These are phyloP conservation scores for Jaculus jaculus DNA, from an alignment of 2,113 vertebrate species.

Conservation along the genomic window DNA sequence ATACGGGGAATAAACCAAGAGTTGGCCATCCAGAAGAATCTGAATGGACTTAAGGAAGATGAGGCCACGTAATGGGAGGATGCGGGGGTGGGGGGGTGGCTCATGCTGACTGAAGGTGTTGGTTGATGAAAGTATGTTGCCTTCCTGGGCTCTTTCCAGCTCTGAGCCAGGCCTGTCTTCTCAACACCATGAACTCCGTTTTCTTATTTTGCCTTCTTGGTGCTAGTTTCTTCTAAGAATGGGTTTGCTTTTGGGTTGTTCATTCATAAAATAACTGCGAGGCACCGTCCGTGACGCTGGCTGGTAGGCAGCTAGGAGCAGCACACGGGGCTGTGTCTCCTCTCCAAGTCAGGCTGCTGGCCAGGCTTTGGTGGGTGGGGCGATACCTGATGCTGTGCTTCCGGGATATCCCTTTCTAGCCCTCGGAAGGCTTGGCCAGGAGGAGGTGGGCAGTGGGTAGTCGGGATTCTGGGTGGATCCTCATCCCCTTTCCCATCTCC, in stretches of 20 bases:
- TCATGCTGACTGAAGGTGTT: too few species aligned
- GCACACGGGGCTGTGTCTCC: neutral
- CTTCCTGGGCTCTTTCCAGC: neutral
- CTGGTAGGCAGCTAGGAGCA: too few species aligned
- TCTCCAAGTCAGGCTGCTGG: neutral
- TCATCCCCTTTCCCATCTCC: neutral
- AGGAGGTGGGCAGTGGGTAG: neutral
- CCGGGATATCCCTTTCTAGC: too few species aligned
- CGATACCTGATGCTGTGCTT: neutral
- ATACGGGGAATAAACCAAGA: too few species aligned
- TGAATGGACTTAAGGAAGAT: too few species aligned
- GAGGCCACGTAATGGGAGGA: too few species aligned
- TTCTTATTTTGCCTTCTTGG: neutral
- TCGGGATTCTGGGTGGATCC: neutral
- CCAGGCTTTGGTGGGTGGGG: too few species aligned
- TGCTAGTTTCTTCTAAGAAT: neutral
- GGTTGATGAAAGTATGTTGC: neutral
- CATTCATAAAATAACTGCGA: neutral
- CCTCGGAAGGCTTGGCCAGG: neutral
- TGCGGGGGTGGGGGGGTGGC: too few species aligned
- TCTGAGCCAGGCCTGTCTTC: neutral
- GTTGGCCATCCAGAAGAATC: too few species aligned
- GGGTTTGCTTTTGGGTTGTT: neutral
- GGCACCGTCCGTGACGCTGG: neutral
- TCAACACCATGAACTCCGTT: fast-evolving